Evolutionary conservation across 1,140 invertebrate genomes (phyloP), one percentile per base, ranked within the genome.

Genomic region (Drosophila leontia): DNA sequence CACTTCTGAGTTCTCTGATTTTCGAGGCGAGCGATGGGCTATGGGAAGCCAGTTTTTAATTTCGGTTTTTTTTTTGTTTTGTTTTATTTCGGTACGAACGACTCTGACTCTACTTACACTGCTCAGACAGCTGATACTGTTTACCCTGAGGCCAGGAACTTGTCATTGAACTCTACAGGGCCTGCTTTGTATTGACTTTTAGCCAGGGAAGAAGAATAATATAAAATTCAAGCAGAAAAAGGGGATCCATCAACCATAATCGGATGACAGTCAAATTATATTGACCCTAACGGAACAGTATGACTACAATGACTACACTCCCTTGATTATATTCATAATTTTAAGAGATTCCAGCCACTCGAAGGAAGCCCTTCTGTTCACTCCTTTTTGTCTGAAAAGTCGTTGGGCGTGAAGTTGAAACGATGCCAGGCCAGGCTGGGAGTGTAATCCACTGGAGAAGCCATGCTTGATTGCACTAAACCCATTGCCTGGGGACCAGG

Each of bases 351-450:
- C 26, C 26, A 39, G 29, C 9, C 17, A 47, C 42, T 60, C 19
- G 8, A 34, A 29, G 7, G 39, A 44, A 6, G 7, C 45, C 23
- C 23, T 23, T 23, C 23, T 23, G 23, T 23, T 23, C 23, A 23
- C 23, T 23, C 23, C 47, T 42, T 7, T n/a, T 19, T 13, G 47
- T 3, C 47, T 26, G 65, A 60, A 77, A 87, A 86, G 76, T 69
- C 80, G 64, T 82, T 75, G 83, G 75, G 69, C 82, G 80, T 87
- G 71, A 86, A 87, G 78, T 83, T 61, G 60, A 61, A 81, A 74
- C 59, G 63, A 63, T 63, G 37, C 23, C 69, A 47, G 32, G 64
- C 55, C 9, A 4, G 35, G 7, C 7, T 17, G 58, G 48, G 48
- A 50, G 50, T 55, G 69, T 86, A 86, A 86, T 87, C 83, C 80